phyloP scores from a whole-genome alignment of 2,113 vertebrate genomes.

The Steatornis caripensis region DNA sequence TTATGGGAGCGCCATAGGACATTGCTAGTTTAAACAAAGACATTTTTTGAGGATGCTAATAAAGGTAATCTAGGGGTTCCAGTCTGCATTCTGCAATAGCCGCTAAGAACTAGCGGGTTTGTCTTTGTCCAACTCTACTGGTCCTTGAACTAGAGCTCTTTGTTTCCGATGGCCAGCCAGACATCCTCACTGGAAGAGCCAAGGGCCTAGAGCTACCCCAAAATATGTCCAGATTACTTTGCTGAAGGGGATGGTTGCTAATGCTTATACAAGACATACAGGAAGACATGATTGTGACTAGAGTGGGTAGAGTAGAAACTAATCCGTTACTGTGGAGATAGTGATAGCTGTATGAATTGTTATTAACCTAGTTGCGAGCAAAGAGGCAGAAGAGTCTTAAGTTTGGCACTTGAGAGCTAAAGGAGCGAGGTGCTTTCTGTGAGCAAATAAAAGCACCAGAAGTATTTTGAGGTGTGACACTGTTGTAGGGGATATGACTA shows the following conservation, averaged over 20 bases:
- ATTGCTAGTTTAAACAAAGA: background rate
- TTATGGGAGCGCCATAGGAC: background rate
- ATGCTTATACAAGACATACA: background rate
- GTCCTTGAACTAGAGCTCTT: background rate
- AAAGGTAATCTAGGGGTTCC: background rate
- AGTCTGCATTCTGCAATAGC: background rate
- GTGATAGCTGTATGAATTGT: fast-evolving
- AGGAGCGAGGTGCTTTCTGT: background rate
- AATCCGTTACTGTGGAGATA: background rate
- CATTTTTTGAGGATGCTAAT: background rate
- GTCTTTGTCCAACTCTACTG: background rate
- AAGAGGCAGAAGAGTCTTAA: background rate
- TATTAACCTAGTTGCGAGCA: background rate
- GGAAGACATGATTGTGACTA: background rate
- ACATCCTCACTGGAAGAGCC: background rate
- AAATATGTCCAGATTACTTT: background rate
- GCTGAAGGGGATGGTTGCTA: background rate
- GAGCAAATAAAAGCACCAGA: background rate
- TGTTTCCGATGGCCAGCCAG: background rate
- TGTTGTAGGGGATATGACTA: background rate
- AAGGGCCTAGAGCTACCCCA: background rate
- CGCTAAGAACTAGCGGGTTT: background rate
- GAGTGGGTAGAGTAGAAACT: background rate
- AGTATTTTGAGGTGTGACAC: background rate
- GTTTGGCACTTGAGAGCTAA: background rate